These are phyloP conservation scores for Catonia carolina DNA, from an alignment of 2,888 invertebrate genomes.

Conservation along the genomic window DNA sequence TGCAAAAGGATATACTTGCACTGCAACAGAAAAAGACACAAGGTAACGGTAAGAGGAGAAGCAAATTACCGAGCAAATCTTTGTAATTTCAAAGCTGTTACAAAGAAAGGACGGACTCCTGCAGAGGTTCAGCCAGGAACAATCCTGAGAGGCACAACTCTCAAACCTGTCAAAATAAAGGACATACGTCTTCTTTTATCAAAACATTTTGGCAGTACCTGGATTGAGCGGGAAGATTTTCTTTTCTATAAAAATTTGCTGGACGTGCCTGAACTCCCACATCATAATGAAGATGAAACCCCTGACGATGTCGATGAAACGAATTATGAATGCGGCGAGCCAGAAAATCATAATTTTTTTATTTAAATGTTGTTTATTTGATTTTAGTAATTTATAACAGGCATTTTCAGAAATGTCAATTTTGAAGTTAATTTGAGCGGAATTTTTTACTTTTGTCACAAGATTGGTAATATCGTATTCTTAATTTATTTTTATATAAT, in stretches of 20 bases:
- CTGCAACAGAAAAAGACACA: conserved; percentile 8
- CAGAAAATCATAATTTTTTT: not conserved
- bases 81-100: conserved; percentile 1
- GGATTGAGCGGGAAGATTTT: conserved; percentile 7
- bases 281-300: conserved; percentile 2
- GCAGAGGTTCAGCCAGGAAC: conserved; percentile 1
- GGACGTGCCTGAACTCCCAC: not conserved
- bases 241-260: conserved; percentile 4
- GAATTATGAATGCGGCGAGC: conserved; percentile 6
- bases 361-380: too few relatives aligned
- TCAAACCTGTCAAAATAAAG: conserved; percentile 2
- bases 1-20: conserved; percentile 18
- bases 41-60: conserved; percentile 20
- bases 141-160: conserved; percentile 2
- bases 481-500: too few relatives aligned
- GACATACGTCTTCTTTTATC: conserved; percentile 9
- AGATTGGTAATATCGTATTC: too few relatives aligned
- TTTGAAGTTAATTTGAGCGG: too few relatives aligned
- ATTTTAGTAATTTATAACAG: too few relatives aligned
- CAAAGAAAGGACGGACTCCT: conserved; percentile 11
- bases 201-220: not conserved
- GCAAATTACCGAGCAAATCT: conserved; percentile 15
- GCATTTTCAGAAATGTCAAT: too few relatives aligned
- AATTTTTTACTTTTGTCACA: too few relatives aligned
- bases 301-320: conserved; percentile 5